Percentiles rank a stretch among this genome's conserved stretches.
phyloP scores from a whole-genome alignment of 2,113 vertebrate species.

The Mixornis gularis region DNA sequence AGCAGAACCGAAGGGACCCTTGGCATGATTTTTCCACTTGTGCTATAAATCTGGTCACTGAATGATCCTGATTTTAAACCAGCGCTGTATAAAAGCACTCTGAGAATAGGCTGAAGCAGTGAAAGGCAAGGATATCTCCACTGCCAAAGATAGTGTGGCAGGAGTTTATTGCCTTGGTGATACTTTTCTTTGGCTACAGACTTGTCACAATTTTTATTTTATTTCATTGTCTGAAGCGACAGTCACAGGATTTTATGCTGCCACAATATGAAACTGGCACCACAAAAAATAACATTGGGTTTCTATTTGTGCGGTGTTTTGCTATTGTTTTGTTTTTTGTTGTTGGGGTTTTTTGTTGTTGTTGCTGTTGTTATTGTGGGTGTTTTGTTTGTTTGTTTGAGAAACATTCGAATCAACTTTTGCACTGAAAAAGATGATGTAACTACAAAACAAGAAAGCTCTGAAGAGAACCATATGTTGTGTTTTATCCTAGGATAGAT shows the following conservation, averaged over 20 bases:
- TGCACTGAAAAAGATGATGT: background rate
- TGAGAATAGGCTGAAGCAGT: background rate
- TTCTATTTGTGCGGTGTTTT: background rate
- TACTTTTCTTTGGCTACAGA: background rate
- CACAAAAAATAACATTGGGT: background rate
- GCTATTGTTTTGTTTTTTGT: background rate
- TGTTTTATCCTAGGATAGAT: background rate
- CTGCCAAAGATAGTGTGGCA: background rate
- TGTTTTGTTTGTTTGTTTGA: background rate
- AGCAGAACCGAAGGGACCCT: background rate
- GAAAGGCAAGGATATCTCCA: background rate
- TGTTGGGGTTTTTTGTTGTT: background rate
- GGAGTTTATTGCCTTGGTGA: background rate
- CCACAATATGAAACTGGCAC: background rate
- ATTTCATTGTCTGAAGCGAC: background rate
- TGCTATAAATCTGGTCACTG: background rate
- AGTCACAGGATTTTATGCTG: background rate
- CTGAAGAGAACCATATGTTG: background rate
- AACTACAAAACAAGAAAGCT: background rate
- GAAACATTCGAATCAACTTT: background rate
- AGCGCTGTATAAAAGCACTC: accelerated
- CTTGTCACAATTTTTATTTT: background rate
- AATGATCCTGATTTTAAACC: background rate
- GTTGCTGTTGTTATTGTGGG: background rate
- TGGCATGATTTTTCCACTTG: background rate